A percentile compares a stretch with the other conserved stretches of the same genome.
Conservation (phyloP, 1,140 invertebrate species). For the Rhysida immarginata region DNA sequence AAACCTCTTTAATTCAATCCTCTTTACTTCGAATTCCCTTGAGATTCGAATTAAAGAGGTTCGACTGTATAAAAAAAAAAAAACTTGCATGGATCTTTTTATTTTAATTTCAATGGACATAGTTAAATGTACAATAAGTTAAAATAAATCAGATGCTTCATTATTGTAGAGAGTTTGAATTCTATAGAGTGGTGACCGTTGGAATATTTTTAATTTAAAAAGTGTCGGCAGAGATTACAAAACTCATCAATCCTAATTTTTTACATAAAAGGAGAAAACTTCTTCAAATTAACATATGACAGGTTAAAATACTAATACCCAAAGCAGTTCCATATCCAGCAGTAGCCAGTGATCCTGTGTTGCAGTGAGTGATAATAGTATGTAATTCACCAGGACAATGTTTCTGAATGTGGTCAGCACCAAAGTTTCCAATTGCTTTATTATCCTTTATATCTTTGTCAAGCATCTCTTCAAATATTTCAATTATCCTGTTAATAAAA, state of each 20-base stretch:
- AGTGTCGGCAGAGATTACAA: no score
- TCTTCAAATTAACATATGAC: no score
- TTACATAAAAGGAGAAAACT: no score
- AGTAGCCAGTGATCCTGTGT: slow-evolving; percentile 93
- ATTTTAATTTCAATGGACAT: background rate
- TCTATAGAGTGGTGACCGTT: no score
- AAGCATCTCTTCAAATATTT: slow-evolving; percentile 60
- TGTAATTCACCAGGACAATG: slow-evolving; percentile 32
- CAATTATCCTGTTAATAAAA: slow-evolving; percentile 44
- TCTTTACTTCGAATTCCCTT: no score
- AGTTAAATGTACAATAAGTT: no score
- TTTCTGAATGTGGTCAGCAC: slow-evolving; percentile 56
- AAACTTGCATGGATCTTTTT: background rate
- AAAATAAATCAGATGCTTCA: no score
- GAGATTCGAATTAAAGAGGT: no score
- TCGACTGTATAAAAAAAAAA: background rate
- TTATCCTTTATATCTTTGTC: slow-evolving; percentile 73
- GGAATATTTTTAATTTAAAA: no score
- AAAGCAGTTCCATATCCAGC: slow-evolving; percentile 94
- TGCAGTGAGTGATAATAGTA: slow-evolving; percentile 81
- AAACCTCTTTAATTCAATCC: no score
- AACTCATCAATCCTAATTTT: no score
- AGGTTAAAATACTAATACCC: slow-evolving; percentile 83
- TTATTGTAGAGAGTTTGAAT: no score
- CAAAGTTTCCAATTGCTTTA: slow-evolving; percentile 62